These are phyloP conservation scores for Oceanites oceanicus DNA, from an alignment of 2,113 vertebrate genomes.

Conservation along the genomic window DNA sequence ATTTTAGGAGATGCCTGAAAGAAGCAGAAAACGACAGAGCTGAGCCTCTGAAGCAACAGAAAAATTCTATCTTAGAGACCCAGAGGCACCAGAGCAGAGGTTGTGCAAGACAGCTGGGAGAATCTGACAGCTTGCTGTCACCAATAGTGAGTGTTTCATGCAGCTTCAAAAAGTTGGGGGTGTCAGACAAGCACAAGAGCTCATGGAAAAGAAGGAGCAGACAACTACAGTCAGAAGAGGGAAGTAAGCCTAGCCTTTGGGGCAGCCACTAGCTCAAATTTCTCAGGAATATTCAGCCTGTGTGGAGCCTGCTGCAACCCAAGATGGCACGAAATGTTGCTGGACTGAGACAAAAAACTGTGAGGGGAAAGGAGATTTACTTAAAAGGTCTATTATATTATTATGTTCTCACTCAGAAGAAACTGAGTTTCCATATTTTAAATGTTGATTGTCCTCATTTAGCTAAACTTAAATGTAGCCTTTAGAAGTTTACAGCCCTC, in stretches of 20 bases:
- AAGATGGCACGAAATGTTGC: neutral
- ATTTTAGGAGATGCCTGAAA: neutral
- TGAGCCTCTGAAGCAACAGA: neutral
- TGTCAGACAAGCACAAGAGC: neutral
- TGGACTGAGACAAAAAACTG: neutral
- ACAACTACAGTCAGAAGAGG: neutral
- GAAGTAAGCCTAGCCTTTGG: conserved; percentile 27
- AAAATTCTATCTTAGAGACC: conserved; percentile 2
- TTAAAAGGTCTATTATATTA: neutral
- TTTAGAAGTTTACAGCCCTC: neutral
- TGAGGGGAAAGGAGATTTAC: neutral
- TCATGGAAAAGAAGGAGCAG: neutral
- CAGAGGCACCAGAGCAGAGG: neutral
- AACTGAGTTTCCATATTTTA: neutral
- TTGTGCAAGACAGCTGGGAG: conserved; percentile 33
- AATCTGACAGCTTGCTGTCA: conserved; percentile 1
- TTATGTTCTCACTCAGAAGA: neutral
- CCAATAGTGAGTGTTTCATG: neutral
- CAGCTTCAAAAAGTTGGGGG: neutral
- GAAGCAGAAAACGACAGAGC: neutral
- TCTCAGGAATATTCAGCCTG: neutral
- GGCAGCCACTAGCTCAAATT: neutral
- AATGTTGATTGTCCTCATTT: neutral
- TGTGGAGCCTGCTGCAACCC: neutral
- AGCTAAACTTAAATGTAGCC: neutral